Evolutionary conservation across 1,140 invertebrate genomes (phyloP).

Genomic region (Drosophila neocordata): DNA sequence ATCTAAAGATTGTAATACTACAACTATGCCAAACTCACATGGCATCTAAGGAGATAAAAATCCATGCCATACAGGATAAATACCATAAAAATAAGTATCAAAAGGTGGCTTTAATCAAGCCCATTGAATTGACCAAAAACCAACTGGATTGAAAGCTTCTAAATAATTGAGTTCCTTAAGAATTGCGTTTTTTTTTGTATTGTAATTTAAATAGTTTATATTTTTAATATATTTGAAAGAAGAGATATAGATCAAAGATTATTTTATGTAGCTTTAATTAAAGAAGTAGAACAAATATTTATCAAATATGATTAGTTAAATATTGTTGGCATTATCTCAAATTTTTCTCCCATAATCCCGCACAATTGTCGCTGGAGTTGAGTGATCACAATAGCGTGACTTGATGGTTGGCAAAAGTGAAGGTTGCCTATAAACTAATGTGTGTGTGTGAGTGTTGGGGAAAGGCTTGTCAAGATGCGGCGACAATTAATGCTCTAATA

Average conservation of each 20-base stretch:
- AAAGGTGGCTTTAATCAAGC: background rate
- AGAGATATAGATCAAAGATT: no score
- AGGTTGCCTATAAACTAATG: conserved; percentile 53
- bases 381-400: conserved; percentile 73
- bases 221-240: background rate
- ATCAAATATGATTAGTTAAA: background rate
- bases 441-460: conserved; percentile 4
- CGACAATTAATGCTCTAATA: conserved; percentile 82
- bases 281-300: no score
- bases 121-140: background rate
- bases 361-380: conserved; percentile 11
- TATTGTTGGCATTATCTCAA: background rate
- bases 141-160: background rate
- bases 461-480: conserved; percentile 46
- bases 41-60: background rate
- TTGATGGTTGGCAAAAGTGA: conserved; percentile 72
- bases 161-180: background rate
- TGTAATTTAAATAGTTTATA: background rate
- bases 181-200: background rate
- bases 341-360: background rate
- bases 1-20: background rate
- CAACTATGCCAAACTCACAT: background rate
- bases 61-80: background rate
- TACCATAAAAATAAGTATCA: background rate
- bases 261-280: no score